Evolutionary conservation across 2,797 vertebrate species (phyloP), one percentile per base, ranked within the genome.

Genomic region (Hippopotamyrus pictus): DNA sequence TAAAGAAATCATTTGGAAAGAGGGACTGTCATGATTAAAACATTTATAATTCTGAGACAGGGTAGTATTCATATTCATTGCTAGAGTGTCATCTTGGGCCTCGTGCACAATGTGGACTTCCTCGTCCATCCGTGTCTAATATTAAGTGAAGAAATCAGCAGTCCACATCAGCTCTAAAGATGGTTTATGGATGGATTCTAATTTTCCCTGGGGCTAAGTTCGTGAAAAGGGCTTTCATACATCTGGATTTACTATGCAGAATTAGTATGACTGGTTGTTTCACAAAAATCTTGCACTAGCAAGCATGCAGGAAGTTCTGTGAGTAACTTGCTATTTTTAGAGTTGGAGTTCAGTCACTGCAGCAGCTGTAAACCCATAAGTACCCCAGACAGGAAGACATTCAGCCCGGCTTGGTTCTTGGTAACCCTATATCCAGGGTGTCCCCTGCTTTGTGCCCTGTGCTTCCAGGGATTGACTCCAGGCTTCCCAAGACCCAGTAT

Each of bases 121-220:
- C 82, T 51, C 4, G 76, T 29, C 19, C 41, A 85, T 12, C 82
- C n/a, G 12, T 85, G 82, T 51, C 48, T 48, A 85, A 50, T 51
- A 85, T 51, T 51, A 85, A 51, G 11, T 85, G 82, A 51, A 29
- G 48, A 85, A 48, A 50, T 85, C 44, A 85, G 17, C 41, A 9
- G 3, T 51, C 82, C 48, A 48, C 82, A 50, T 85, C 29, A 51
- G 11, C 53, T 41, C 51, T n/a, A n/a, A 54, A 41, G 53, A 57
- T 87, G 51, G 12, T 33, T 51, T 41, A 41, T 11, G 14, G 29
- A 51, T 11, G 3, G 48, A 33, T 53, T 57, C 25, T 37, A 57
- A 86, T 33, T 86, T 53, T 86, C 85, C 22, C 50, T 86, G 44
- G 48, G 82, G 48, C 19, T 50, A 48, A 83, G n/a, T 82, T 88